These are phyloP conservation scores for Halcyon malimbica DNA, from an alignment of 2,113 vertebrate genomes.

Conservation along the genomic window DNA sequence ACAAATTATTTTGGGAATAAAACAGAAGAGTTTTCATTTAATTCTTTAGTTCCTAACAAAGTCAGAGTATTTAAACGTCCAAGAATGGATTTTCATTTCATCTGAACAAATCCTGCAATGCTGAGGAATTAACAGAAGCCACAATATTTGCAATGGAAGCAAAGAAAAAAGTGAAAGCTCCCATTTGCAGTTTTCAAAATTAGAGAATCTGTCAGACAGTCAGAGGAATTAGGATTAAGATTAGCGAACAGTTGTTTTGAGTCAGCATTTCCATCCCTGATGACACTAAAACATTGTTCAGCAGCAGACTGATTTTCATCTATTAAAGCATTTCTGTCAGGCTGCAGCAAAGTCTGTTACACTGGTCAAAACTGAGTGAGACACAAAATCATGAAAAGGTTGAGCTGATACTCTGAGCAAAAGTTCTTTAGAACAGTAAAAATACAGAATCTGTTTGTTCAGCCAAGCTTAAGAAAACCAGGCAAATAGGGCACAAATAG, in stretches of 20 bases:
- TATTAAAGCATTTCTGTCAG: neutral
- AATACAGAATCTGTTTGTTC: neutral
- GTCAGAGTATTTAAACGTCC: neutral
- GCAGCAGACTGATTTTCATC: neutral
- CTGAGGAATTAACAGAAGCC: neutral
- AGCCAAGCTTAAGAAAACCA: neutral
- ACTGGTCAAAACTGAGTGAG: fast-evolving
- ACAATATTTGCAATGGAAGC: neutral
- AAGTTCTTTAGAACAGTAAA: neutral
- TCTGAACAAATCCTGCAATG: neutral
- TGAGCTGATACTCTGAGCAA: neutral
- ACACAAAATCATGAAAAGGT: neutral
- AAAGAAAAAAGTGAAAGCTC: neutral
- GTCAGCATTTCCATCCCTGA: neutral
- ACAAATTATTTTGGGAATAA: neutral
- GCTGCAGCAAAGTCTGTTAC: neutral
- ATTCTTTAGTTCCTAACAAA: neutral
- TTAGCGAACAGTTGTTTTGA: neutral
- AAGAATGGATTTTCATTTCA: neutral
- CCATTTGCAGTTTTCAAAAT: neutral
- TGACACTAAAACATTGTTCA: constrained; percentile 18
- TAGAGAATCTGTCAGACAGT: neutral
- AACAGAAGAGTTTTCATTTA: neutral
- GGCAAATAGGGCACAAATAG: neutral
- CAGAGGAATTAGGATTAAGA: neutral